These are phyloP conservation scores for Megaleporinus macrocephalus DNA, from an alignment of 2,113 vertebrate species.

Conservation along the genomic window DNA sequence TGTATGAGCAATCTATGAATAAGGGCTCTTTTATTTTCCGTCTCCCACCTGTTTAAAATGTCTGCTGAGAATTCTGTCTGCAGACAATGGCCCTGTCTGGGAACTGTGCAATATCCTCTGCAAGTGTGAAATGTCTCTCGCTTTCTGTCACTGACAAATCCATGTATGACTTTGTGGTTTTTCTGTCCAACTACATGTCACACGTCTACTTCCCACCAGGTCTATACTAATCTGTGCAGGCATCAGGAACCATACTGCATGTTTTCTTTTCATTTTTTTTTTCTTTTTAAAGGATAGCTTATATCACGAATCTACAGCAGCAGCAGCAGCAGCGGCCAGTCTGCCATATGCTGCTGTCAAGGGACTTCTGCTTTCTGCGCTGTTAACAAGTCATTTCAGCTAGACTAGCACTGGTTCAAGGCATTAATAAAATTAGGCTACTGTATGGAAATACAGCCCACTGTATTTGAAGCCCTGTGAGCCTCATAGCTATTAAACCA, in stretches of 20 bases:
- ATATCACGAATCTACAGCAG: constrained; percentile 26
- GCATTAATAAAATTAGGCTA: constrained; percentile 20
- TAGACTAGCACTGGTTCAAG: constrained; percentile 12
- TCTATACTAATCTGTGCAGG: background rate
- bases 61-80: background rate
- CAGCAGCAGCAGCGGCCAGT: constrained; percentile 11
- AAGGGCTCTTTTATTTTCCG: constrained; percentile 1
- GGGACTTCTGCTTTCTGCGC: constrained; percentile 10
- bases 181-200: background rate
- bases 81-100: background rate
- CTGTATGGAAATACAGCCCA: background rate
- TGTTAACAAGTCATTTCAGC: constrained; percentile 35
- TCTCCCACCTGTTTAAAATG: constrained; percentile 4
- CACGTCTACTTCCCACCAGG: background rate
- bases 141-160: background rate
- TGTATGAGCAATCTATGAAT: constrained; percentile 9
- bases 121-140: background rate
- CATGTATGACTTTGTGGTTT: background rate
- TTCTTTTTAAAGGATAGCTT: constrained; percentile 12
- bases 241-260: background rate
- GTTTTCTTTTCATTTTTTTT: too few species aligned
- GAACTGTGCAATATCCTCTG: background rate
- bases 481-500: background rate
- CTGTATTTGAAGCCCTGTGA: background rate
- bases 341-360: constrained; percentile 19